Evolutionary conservation across 2,888 invertebrate genomes (phyloP).

Genomic region (Chloromyia formosa): DNA sequence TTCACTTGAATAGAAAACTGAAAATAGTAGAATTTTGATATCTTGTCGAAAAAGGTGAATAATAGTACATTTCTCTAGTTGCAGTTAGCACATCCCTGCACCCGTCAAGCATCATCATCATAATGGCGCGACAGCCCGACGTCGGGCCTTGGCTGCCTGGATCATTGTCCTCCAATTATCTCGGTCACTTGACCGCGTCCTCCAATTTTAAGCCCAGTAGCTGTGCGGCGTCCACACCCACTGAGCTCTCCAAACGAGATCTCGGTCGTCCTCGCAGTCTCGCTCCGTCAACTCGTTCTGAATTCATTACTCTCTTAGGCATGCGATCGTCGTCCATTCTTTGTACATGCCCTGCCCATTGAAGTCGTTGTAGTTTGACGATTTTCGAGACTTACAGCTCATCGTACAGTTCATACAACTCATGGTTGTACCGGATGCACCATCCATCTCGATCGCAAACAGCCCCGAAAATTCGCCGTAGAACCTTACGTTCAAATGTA

Average conservation of each 20-base stretch:
- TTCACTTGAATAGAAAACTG: too few relatives aligned
- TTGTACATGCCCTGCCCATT: neutral
- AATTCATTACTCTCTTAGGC: neutral
- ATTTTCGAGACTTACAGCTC: neutral
- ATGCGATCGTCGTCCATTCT: neutral
- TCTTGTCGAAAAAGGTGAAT: too few relatives aligned
- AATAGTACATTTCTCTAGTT: too few relatives aligned
- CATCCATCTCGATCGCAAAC: neutral
- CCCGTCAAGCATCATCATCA: constrained; percentile 5
- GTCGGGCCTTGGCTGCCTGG: neutral
- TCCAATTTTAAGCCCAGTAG: neutral
- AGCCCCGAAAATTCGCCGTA: neutral
- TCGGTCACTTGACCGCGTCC: neutral
- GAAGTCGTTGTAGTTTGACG: neutral
- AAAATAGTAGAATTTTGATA: too few relatives aligned
- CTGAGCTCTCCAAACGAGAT: neutral
- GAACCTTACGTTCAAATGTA: neutral
- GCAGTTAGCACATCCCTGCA: too few relatives aligned
- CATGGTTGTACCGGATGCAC: constrained; percentile 1
- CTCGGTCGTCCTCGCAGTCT: neutral
- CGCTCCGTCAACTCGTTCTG: neutral
- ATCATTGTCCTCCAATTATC: neutral
- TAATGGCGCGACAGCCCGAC: neutral
- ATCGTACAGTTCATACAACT: constrained; percentile 1
- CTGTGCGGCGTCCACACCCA: neutral